A percentile compares a stretch with the other conserved stretches of the same genome.
These are phyloP conservation scores for Branchinecta lindahli DNA, from an alignment of 1,140 invertebrate genomes.

Conservation along the genomic window DNA sequence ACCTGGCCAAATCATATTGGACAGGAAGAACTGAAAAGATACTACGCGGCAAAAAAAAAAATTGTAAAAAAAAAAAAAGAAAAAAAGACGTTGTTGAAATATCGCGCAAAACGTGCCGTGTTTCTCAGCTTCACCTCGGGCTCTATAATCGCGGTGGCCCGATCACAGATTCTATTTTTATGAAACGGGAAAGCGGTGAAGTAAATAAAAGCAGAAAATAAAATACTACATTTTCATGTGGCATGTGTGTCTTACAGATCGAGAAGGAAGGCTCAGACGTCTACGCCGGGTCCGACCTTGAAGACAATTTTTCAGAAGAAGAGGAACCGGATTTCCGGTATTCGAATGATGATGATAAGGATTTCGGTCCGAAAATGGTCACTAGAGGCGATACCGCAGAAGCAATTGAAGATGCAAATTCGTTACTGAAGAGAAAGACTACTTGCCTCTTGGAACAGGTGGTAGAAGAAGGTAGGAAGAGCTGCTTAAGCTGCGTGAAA, in stretches of 20 bases:
- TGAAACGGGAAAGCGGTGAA: no score
- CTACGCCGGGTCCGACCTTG: slow-evolving; percentile 16
- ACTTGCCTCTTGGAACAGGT: slow-evolving; percentile 4
- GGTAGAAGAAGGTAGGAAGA: slow-evolving; percentile 15
- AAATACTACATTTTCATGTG: no score
- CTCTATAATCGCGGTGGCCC: no score
- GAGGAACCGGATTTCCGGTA: slow-evolving; percentile 26
- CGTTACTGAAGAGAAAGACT: slow-evolving; percentile 9
- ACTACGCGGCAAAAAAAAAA: no score
- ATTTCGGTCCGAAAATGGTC: slow-evolving; percentile 22
- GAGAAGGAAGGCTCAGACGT: slow-evolving; percentile 10
- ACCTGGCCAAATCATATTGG: no score
- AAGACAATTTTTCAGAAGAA: slow-evolving; percentile 22
- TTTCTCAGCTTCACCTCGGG: no score
- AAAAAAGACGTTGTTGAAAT: no score
- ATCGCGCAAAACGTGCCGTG: no score
- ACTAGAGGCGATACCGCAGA: slow-evolving; percentile 60
- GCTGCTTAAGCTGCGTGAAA: slow-evolving; percentile 18
- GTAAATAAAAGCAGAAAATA: no score
- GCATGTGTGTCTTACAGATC: background rate
- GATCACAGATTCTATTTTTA: no score
- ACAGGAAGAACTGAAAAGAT: no score
- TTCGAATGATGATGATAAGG: slow-evolving; percentile 28
- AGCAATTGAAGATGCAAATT: slow-evolving; percentile 47
- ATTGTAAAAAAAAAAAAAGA: no score